Evolutionary conservation across 2,797 vertebrate species (phyloP).

Genomic region (Oryzias sinensis): DNA sequence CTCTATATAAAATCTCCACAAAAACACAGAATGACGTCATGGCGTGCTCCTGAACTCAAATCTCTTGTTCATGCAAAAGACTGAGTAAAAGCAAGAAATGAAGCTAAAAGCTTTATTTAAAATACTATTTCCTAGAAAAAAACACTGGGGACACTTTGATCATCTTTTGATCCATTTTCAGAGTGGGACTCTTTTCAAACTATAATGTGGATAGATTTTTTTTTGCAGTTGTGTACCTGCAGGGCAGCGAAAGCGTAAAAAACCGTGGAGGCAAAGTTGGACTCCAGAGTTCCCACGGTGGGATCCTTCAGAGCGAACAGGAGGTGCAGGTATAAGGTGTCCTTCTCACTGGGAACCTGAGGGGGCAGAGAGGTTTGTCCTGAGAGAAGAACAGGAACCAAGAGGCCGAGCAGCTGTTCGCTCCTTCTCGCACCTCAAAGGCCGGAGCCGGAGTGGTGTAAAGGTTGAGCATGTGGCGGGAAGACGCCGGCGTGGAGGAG

Average conservation of each 20-base stretch:
- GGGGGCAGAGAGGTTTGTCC: background rate
- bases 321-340: constrained; percentile 82
- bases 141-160: too few relatives aligned
- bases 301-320: constrained; percentile 82
- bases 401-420: background rate
- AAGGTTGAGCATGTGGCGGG: constrained; percentile 74
- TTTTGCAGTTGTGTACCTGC: constrained; percentile 47
- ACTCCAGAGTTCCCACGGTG: constrained; percentile 80
- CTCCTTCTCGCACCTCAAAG: constrained; percentile 48
- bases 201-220: background rate
- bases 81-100: too few relatives aligned
- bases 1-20: too few relatives aligned
- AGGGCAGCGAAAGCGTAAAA: constrained; percentile 80
- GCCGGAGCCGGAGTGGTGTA: constrained; percentile 73
- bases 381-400: background rate
- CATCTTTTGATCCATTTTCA: too few relatives aligned
- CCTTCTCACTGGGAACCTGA: constrained; percentile 68
- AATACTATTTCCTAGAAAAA: too few relatives aligned
- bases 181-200: too few relatives aligned
- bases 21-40: too few relatives aligned
- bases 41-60: too few relatives aligned
- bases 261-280: constrained; percentile 79
- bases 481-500: constrained; percentile 74
- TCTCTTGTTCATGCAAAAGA: too few relatives aligned
- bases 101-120: too few relatives aligned